Conservation (phyloP, 2,888 invertebrate genomes). For the Caenorhabditis wallacei region DNA sequence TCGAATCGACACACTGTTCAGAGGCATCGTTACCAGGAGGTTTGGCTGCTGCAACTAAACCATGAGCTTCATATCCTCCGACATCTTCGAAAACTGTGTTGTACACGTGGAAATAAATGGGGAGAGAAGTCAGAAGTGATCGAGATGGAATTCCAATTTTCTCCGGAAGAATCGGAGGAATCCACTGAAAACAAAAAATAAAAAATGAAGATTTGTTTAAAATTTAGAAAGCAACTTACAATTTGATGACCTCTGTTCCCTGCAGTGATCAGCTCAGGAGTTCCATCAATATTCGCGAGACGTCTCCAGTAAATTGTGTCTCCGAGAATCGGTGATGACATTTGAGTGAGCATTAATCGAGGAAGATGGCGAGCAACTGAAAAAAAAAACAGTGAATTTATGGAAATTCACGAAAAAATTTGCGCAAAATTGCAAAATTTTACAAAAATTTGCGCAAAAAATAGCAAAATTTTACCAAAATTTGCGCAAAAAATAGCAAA, state of each 20-base stretch:
- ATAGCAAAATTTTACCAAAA: neutral
- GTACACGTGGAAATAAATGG: constrained; percentile 73
- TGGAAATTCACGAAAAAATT: neutral
- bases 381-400: constrained; percentile 7
- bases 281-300: constrained; percentile 62
- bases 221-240: constrained; percentile 9
- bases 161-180: constrained; percentile 50
- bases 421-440: neutral
- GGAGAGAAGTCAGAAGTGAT: constrained; percentile 59
- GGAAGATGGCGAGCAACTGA: constrained; percentile 74
- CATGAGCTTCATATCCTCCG: constrained; percentile 59
- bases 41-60: constrained; percentile 67
- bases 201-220: constrained; percentile 6
- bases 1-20: too few relatives aligned
- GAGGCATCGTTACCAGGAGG: constrained; percentile 73
- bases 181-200: constrained; percentile 46
- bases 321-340: constrained; percentile 71
- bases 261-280: constrained; percentile 60
- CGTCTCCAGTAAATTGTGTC: constrained; percentile 74
- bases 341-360: constrained; percentile 70
- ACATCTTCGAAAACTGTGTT: constrained; percentile 66
- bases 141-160: constrained; percentile 37
- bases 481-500: too few relatives aligned
- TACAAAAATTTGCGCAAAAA: neutral
- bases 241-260: constrained; percentile 47